These are phyloP conservation scores for Zenarchopterus dispar DNA, from an alignment of 2,797 vertebrate genomes.

Conservation along the genomic window DNA sequence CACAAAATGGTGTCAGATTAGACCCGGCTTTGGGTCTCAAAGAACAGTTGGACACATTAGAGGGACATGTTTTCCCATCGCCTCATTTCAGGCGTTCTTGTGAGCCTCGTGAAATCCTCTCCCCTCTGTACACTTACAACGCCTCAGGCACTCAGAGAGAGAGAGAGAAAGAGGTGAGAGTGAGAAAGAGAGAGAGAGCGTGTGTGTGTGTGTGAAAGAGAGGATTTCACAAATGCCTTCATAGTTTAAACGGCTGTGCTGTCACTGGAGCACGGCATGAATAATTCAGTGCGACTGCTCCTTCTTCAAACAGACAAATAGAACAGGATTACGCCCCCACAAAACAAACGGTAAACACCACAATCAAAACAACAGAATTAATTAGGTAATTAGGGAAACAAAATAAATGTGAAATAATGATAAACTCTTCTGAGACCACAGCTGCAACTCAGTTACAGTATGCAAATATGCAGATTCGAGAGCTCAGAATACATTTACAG, in stretches of 20 bases:
- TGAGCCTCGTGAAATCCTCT: conserved; percentile 74
- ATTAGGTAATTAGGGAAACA: conserved; percentile 88
- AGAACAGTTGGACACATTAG: conserved; percentile 68
- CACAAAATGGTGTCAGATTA: conserved; percentile 70
- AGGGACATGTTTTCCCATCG: conserved; percentile 67
- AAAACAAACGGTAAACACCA: conserved; percentile 87
- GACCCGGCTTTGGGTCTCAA: conserved; percentile 60
- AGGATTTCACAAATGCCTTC: conserved; percentile 82
- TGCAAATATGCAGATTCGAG: conserved; percentile 79
- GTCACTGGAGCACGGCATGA: conserved; percentile 81
- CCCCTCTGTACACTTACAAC: conserved; percentile 67
- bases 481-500: conserved; percentile 73
- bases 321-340: conserved; percentile 85
- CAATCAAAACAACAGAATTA: conserved; percentile 90
- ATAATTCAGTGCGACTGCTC: conserved; percentile 84
- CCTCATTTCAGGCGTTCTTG: conserved; percentile 74
- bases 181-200: conserved; percentile 45
- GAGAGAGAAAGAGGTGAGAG: conserved; percentile 53
- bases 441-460: conserved; percentile 78
- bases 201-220: conserved; percentile 53
- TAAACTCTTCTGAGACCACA: conserved; percentile 84
- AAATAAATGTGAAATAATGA: conserved; percentile 89
- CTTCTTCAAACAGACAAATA: conserved; percentile 89
- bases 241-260: conserved; percentile 84
- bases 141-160: conserved; percentile 68